Base-by-base conservation (phyloP, 2,888 invertebrate genomes). In the Schizaphis graminum region DNA sequence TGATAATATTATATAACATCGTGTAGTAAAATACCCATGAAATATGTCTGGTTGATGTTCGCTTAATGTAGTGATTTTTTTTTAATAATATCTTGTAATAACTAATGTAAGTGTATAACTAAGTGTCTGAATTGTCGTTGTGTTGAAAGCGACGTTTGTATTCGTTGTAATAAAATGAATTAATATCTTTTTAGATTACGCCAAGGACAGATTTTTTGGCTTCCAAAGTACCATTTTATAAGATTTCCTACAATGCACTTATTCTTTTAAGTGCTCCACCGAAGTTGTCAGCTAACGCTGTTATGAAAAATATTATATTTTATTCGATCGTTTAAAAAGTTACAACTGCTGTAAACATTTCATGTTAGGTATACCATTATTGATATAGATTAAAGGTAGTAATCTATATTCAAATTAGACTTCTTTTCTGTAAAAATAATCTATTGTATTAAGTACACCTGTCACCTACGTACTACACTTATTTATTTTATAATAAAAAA, bases 141-240 rank as follows among this genome's bases (percentile, higher is more conserved):
- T 21, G 35, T 67, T 67, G 35, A 26, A 35, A 8, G 35, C 85
- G 21, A 44, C n/a, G 56, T 35, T 67, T 35, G 41, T 56, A 7
- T 41, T 85, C 56, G 8, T 26, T 24, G 61, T 87, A 88, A 92
- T 92, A 67, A 92, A 92, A 92, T 35, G 35, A 92, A 87, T 87
- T 92, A 87, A 87, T 92, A 92, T 87, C 87, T 0, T 87, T 49
- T 67, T 61, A 61, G 44, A 92, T 87, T 61, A 49, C 35, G 35
- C 26, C 7, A 49, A 53, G 61, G 87, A 92, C 67, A 88, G 87
- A 67, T 92, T 88, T 88, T 92, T 92, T 92, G 61, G 61, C 67
- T 92, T 53, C 49, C 11, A 0, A 87, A 41, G 35, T 7, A 41
- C 67, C 87, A 49, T 92, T 10, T 61, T 61, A 49, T 49, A 67